Percentiles rank a stretch among this genome's conserved stretches.
These are phyloP conservation scores for Nothocercus nigrocapillus DNA, from an alignment of 2,113 vertebrate species.

Conservation along the genomic window DNA sequence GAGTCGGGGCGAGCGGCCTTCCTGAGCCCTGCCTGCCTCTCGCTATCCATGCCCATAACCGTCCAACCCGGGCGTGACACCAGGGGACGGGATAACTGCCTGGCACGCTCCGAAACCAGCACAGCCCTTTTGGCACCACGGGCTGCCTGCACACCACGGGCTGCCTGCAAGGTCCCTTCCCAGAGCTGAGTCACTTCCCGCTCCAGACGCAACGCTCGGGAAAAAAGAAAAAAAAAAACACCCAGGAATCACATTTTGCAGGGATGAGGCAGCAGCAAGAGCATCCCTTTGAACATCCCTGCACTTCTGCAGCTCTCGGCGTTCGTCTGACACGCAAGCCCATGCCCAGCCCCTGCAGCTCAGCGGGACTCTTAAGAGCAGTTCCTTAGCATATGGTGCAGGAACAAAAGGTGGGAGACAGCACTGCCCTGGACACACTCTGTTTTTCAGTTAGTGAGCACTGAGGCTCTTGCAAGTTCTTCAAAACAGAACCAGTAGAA, in stretches of 20 bases:
- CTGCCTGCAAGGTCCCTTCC: constrained; percentile 36
- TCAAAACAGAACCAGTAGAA: neutral
- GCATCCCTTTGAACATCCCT: neutral
- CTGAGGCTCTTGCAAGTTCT: constrained; percentile 27
- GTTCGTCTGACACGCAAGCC: constrained; percentile 9
- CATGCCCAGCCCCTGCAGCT: neutral
- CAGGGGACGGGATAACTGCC: constrained; percentile 7
- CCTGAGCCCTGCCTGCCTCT: neutral
- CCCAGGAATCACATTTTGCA: neutral
- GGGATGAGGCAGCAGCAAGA: neutral
- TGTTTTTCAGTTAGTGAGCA: neutral
- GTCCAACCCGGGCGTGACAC: constrained; percentile 24
- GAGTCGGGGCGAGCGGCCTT: neutral
- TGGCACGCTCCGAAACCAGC: constrained; percentile 26
- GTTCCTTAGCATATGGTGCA: constrained; percentile 14
- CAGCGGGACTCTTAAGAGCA: neutral
- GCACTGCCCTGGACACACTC: neutral
- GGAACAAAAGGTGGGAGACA: constrained; percentile 65
- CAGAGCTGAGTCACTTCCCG: constrained; percentile 65
- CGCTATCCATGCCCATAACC: neutral
- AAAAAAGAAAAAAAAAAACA: neutral
- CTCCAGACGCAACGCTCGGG: neutral
- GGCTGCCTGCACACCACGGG: constrained; percentile 55
- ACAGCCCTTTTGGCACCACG: constrained; percentile 26
- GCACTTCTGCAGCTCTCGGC: neutral